Conservation (phyloP, 2,797 vertebrate genomes). For the Nyctalus aviator region DNA sequence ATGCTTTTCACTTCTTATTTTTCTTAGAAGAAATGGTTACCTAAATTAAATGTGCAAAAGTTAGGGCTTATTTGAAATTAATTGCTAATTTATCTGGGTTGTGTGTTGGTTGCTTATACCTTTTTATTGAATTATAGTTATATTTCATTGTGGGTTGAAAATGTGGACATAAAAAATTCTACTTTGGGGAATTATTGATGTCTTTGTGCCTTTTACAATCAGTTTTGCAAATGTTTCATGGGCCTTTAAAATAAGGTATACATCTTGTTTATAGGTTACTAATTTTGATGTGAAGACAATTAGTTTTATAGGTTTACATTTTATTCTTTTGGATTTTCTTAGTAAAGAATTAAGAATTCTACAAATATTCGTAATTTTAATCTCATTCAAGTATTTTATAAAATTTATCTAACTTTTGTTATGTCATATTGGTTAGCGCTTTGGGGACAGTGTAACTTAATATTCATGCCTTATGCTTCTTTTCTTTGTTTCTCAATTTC, state of each 20-base stretch:
- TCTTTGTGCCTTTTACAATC: neutral
- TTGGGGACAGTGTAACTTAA: neutral
- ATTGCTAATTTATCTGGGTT: slow-evolving; percentile 26
- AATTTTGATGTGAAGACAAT: slow-evolving; percentile 44
- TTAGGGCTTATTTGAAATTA: neutral
- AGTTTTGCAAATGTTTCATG: slow-evolving; percentile 51
- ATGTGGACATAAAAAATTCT: slow-evolving; percentile 36
- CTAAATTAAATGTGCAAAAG: slow-evolving; percentile 65
- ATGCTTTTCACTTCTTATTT: slow-evolving; percentile 49
- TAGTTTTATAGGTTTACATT: slow-evolving; percentile 8
- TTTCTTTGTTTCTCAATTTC: slow-evolving; percentile 34
- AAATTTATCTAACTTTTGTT: neutral
- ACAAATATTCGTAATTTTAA: neutral
- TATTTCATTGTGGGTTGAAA: slow-evolving; percentile 45
- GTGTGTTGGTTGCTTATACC: neutral
- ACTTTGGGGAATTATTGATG: neutral
- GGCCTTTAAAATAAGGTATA: slow-evolving; percentile 41
- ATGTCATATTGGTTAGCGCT: neutral
- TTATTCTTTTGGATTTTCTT: slow-evolving; percentile 51
- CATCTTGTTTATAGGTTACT: neutral
- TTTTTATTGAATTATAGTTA: slow-evolving; percentile 34
- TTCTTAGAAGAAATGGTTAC: slow-evolving; percentile 29
- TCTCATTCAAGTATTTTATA: neutral
- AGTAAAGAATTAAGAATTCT: neutral
- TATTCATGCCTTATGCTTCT: neutral